Evolutionary conservation across 1,140 invertebrate species (phyloP), one percentile per base, ranked within the genome.

Genomic region (Bradynema listronoti): DNA sequence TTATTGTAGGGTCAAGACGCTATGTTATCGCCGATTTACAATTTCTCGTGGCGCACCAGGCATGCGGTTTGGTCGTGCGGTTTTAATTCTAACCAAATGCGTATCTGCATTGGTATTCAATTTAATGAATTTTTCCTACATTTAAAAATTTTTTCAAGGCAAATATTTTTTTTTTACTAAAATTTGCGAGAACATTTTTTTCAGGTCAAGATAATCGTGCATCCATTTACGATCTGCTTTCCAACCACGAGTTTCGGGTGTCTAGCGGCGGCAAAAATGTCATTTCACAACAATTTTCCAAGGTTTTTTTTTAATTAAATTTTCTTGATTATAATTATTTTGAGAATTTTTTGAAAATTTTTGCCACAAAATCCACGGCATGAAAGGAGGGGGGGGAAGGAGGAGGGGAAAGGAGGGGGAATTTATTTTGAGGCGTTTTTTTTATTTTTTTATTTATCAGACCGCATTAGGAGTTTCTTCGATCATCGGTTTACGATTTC

Each of bases 21-120:
- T 19, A 61, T 61, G 59, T 36, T 27, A 4, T 61, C 59, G n/a
- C 59, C 59, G 14, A 61, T 61, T 46, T 61, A 61, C 33, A 61
- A 61, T 19, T 39, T 56, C 7, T 29, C 45, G 30, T 61, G 59
- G 59, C 34, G 32, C 6, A 39, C 41, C 24, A 46, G 24, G 7
- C 53, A 61, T 9, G 53, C 56, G 7, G 59, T 61, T 6, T 61
- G 59, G 59, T 61, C 59, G n/a, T 25, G 45, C 39, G 45, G 53
- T 22, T 61, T 61, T 49, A 59, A 61, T 43, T 60, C 59, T 0
- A n/a, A 61, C 29, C 55, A 61, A 16, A 61, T 61, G 59, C 16
- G 47, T 24, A 32, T 50, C 27, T 25, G 47, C 5, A 32, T 50
- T 3, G 47, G 47, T 50, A 25, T 16, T 25, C 3, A 9, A 9